Percentiles rank a stretch among this genome's conserved stretches.
Evolutionary conservation across 2,888 invertebrate species (phyloP).

Genomic region (Unio pictorum): DNA sequence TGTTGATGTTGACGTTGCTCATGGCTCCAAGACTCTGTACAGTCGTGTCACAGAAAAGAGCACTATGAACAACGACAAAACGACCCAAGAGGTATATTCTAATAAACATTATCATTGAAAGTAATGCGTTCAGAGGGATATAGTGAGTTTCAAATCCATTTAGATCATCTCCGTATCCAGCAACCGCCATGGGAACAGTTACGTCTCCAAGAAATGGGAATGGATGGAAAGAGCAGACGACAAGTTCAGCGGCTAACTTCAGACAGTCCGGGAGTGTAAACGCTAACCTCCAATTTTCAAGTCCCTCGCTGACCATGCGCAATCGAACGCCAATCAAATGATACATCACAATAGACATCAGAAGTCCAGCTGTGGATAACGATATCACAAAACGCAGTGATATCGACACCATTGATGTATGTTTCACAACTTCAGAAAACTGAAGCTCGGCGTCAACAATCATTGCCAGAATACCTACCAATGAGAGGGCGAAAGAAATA

Average conservation of each 20-base stretch:
- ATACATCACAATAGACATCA: slow-evolving; percentile 46
- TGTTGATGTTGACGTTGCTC: slow-evolving; percentile 58
- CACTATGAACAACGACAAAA: slow-evolving; percentile 58
- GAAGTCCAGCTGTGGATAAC: slow-evolving; percentile 47
- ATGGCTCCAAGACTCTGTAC: slow-evolving; percentile 62
- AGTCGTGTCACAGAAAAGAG: slow-evolving; percentile 57
- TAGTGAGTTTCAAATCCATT: slow-evolving; percentile 33
- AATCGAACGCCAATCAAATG: slow-evolving; percentile 53
- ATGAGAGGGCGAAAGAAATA: slow-evolving; percentile 49
- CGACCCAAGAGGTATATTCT: slow-evolving; percentile 54
- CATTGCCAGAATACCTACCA: slow-evolving; percentile 49
- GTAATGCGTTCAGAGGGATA: slow-evolving; percentile 53
- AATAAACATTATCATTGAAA: slow-evolving; percentile 59
- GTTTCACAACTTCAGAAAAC: slow-evolving; percentile 34
- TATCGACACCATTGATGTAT: slow-evolving; percentile 38
- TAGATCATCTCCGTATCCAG: slow-evolving; percentile 25
- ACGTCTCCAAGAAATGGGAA: slow-evolving; percentile 46
- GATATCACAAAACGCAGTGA: slow-evolving; percentile 52
- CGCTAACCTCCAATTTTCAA: slow-evolving; percentile 55
- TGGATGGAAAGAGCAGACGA: slow-evolving; percentile 57
- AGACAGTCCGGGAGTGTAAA: slow-evolving; percentile 45
- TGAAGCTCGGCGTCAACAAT: slow-evolving; percentile 55
- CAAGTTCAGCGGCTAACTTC: slow-evolving; percentile 45
- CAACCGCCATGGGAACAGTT: slow-evolving; percentile 41
- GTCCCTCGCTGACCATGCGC: slow-evolving; percentile 50